Evolutionary conservation across 2,113 vertebrate genomes (phyloP), one percentile per base, ranked within the genome.

Genomic region (Paramormyrops kingsleyae): DNA sequence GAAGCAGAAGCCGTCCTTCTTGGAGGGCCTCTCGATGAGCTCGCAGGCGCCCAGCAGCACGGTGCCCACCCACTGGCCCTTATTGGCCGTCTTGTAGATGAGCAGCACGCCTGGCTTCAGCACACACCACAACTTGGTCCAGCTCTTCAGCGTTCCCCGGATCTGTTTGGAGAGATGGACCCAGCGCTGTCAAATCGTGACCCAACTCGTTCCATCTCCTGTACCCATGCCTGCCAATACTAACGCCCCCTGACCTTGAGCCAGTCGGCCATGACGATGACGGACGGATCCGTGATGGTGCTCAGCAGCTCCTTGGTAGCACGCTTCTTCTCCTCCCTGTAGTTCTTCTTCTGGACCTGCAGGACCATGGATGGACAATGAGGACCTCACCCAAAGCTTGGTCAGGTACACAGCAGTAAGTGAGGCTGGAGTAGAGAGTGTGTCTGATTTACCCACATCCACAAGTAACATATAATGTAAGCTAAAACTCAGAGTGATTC

Each of bases 61-160:
- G 24, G 99, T 99, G 91, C 99, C 99, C 90, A 99, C 99, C 99
- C 99, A 99, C 80, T 99, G 99, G 59, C 97, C 98, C 50, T 98
- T 99, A 94, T 99, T 99, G 87, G 97, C 97, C 44, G 97, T 99
- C 96, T 99, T 99, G 91, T 99, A 99, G 95, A 99, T 97, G 90
- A 99, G 97, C 77, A 99, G 94, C 74, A 99, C 98, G 9, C 98
- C 98, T 0, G 99, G 99, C 93, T 99, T 99, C 94, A 99, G 95
- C 91, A 99, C 99, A 92, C 99, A 99, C 98, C 99, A 99, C 95
- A 99, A 91, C 95, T 99, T 99, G 91, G 99, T 99, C 99, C 99
- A 99, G 94, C 98, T 98, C 95, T 99, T 99, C 92, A 99, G 94
- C 27, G 98, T 99, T 89, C 98, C 98, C 83, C 99, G 98, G 92